Base-by-base conservation (phyloP, 2,797 vertebrate genomes). In the Delichon dasypus region DNA sequence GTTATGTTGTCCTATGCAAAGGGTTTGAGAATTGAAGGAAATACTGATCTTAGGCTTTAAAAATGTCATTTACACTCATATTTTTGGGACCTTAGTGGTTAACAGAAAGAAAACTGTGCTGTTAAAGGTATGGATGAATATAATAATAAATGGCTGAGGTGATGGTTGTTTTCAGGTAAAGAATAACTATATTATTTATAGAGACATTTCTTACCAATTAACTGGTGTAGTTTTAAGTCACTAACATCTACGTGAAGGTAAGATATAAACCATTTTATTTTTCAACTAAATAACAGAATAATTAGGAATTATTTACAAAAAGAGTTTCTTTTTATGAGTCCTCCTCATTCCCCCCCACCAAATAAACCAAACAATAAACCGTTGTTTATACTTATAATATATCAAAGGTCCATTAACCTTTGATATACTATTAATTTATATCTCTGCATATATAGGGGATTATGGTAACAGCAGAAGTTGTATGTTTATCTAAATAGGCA, bases 241-340 rank as follows among this genome's bases (percentile, higher is more conserved):
- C 50, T 88, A 66, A 72, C 44, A 47, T 45, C 25, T 40, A 50
- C 27, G 9, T 42, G 26, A 78, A 96, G 91, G 89, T 97, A 96
- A 97, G 91, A 64, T 73, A 94, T 12, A 93, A 97, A 55, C 19
- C 16, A 62, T 61, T 26, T 73, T 20, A 77, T 86, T 90, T 96
- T 42, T 89, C 58, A 86, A 55, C 21, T 77, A 74, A 78, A 65
- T 48, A 64, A 55, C 9, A 65, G 14, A 76, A 48, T 85, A 91
- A 72, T 44, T 77, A 84, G 48, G 29, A 50, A 44, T 45, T 0
- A 44, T 68, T 67, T 83, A 36, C 23, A 38, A 67, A 85, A 76
- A 34, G 2, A 23, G 5, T 26, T 85, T 60, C 2, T 47, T 71
- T 70, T 60, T 61, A 21, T 75, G 17, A 48, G 1, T 4, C 3